These are phyloP conservation scores for Drosophila ercepeae DNA, from an alignment of 1,140 invertebrate species.

Conservation along the genomic window DNA sequence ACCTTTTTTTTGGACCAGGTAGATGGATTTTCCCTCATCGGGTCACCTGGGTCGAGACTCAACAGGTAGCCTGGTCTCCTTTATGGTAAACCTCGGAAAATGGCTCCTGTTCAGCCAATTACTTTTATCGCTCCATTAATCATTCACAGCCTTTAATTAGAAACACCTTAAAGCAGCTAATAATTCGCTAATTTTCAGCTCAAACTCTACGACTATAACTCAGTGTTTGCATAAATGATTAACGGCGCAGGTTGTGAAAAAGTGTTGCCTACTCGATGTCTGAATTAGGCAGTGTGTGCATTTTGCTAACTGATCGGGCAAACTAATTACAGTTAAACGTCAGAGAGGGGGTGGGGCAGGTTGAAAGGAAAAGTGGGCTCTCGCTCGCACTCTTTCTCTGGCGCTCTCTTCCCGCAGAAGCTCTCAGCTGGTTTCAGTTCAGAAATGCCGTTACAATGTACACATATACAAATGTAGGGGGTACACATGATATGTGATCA, in stretches of 20 bases:
- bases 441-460: constrained; percentile 25
- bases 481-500: constrained; percentile 40
- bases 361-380: constrained; percentile 39
- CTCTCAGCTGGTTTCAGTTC: constrained; percentile 19
- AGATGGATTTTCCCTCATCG: constrained; percentile 8
- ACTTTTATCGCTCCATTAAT: constrained; percentile 26
- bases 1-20: no score
- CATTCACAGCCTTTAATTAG: constrained; percentile 34
- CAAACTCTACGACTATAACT: constrained; percentile 14
- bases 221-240: constrained; percentile 46
- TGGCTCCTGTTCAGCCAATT: neutral
- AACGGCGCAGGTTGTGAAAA: constrained; percentile 32
- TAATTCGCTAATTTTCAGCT: constrained; percentile 41
- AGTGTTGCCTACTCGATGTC: neutral
- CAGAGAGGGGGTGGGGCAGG: constrained; percentile 9
- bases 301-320: constrained; percentile 12
- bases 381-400: neutral
- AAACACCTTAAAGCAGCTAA: constrained; percentile 29
- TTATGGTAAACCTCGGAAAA: neutral
- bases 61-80: constrained; percentile 26
- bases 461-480: neutral
- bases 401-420: constrained; percentile 7
- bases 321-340: constrained; percentile 9
- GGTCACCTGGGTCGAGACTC: neutral
- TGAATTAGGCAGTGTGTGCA: constrained; percentile 4